A percentile compares a stretch with the other conserved stretches of the same genome.
Conservation (phyloP, 1,140 invertebrate genomes). For the Euwallacea fornicatus region DNA sequence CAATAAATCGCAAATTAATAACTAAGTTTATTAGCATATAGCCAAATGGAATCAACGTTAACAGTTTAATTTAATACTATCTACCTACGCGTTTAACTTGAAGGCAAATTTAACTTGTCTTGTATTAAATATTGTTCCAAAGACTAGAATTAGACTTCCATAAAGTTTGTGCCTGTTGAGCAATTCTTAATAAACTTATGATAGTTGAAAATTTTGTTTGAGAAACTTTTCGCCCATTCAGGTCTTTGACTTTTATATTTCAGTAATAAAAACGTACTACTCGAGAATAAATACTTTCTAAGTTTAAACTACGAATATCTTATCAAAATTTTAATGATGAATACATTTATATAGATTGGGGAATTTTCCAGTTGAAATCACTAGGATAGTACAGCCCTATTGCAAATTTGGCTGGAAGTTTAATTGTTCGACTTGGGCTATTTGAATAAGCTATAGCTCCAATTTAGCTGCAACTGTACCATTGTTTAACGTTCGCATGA, state of each 20-base stretch:
- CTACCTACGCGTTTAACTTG: no score
- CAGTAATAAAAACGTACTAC: not conserved
- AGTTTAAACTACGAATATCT: not conserved
- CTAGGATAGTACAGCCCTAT: not conserved
- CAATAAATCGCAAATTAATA: no score
- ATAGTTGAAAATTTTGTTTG: conserved; percentile 4
- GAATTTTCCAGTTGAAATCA: not conserved
- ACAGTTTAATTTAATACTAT: no score
- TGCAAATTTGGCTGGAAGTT: not conserved
- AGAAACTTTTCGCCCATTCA: not conserved
- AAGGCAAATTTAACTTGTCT: no score
- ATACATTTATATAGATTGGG: not conserved
- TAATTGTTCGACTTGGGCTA: not conserved
- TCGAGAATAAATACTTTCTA: no score
- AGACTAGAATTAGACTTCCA: not conserved
- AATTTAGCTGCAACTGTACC: not conserved
- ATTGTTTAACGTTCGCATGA: not conserved
- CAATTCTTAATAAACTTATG: not conserved
- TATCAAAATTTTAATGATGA: not conserved
- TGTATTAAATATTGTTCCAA: no score
- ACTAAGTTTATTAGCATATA: no score
- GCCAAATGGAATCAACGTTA: no score
- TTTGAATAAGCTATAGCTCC: not conserved
- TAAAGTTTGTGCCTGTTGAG: conserved; percentile 1
- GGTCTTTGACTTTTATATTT: not conserved